Conservation (phyloP, 1,140 invertebrate species). For the Vanessa tameamea region DNA sequence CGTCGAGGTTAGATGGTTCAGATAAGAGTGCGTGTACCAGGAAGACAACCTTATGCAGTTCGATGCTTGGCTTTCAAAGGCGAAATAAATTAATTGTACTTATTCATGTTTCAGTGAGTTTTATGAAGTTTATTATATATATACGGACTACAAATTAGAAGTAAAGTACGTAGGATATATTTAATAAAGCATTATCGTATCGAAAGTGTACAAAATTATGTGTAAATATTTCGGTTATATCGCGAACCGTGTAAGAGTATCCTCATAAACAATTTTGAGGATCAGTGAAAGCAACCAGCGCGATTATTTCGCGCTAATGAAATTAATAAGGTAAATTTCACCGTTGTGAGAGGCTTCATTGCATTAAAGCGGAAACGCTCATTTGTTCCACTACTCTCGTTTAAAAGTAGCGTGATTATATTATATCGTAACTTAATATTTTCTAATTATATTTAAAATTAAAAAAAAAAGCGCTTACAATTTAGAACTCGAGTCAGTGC, state of each 20-base stretch:
- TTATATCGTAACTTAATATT: constrained; percentile 38
- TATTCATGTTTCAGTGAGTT: too few relatives aligned
- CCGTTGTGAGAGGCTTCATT: constrained; percentile 57
- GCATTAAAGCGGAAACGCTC: constrained; percentile 56
- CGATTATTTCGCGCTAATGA: constrained; percentile 69
- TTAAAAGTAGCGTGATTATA: constrained; percentile 52
- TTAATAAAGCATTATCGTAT: constrained; percentile 1
- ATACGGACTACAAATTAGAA: background rate
- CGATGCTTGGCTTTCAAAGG: background rate
- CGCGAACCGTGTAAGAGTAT: constrained; percentile 35
- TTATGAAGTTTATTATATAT: background rate
- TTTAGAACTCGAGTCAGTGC: too few relatives aligned
- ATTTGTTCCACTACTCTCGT: constrained; percentile 42
- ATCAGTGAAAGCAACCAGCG: constrained; percentile 57
- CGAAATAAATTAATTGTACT: too few relatives aligned
- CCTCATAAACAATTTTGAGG: constrained; percentile 67
- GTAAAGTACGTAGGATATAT: background rate
- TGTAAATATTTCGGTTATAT: constrained; percentile 27
- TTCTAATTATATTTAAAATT: background rate
- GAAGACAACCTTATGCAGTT: constrained; percentile 44
- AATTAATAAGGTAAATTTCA: constrained; percentile 73
- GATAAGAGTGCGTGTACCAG: constrained; percentile 27
- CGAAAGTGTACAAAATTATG: constrained; percentile 21
- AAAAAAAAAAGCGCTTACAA: too few relatives aligned
- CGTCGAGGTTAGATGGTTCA: constrained; percentile 48